Evolutionary conservation across 2,797 vertebrate genomes (phyloP).

Genomic region (Dicrostonyx torquatus): DNA sequence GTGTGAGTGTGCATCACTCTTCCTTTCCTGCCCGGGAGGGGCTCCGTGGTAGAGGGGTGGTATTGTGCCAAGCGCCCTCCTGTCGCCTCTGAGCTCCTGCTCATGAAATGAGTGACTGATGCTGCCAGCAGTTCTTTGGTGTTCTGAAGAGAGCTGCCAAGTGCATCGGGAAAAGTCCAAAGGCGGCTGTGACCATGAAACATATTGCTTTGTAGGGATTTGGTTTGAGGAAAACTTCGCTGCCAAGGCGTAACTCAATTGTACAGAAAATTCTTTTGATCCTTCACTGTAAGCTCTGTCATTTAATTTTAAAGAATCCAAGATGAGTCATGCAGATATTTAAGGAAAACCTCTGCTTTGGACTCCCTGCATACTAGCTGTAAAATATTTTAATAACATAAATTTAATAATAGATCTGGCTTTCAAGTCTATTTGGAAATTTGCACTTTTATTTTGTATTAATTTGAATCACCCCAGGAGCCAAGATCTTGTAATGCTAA

Average conservation of each 20-base stretch:
- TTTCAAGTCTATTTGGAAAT: slow-evolving; percentile 81
- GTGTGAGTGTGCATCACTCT: slow-evolving; percentile 59
- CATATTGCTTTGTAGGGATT: slow-evolving; percentile 80
- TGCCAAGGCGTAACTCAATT: slow-evolving; percentile 75
- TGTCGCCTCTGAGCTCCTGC: slow-evolving; percentile 66
- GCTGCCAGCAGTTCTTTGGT: slow-evolving; percentile 69
- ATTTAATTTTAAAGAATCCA: slow-evolving; percentile 77
- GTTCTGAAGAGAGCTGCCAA: slow-evolving; percentile 81
- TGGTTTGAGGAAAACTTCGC: slow-evolving; percentile 74
- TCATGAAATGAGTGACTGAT: slow-evolving; percentile 78
- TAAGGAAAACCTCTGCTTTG: slow-evolving; percentile 67
- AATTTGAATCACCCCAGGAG: slow-evolving; percentile 82
- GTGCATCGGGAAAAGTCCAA: slow-evolving; percentile 74
- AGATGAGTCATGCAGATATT: slow-evolving; percentile 71
- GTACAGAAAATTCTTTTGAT: slow-evolving; percentile 75
- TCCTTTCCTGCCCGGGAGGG: slow-evolving; percentile 73
- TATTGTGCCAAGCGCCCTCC: slow-evolving; percentile 59
- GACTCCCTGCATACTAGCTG: slow-evolving; percentile 52
- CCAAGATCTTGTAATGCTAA: slow-evolving; percentile 84
- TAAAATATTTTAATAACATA: slow-evolving; percentile 76
- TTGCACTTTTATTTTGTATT: slow-evolving; percentile 83
- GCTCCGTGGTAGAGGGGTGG: slow-evolving; percentile 41
- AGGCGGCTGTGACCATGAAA: slow-evolving; percentile 78
- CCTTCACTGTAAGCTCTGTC: slow-evolving; percentile 67
- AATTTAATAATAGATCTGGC: slow-evolving; percentile 77